A percentile compares a stretch with the other conserved stretches of the same genome.
These are phyloP conservation scores for Chaetodon trifasciatus DNA, from an alignment of 2,797 vertebrate species.

Conservation along the genomic window DNA sequence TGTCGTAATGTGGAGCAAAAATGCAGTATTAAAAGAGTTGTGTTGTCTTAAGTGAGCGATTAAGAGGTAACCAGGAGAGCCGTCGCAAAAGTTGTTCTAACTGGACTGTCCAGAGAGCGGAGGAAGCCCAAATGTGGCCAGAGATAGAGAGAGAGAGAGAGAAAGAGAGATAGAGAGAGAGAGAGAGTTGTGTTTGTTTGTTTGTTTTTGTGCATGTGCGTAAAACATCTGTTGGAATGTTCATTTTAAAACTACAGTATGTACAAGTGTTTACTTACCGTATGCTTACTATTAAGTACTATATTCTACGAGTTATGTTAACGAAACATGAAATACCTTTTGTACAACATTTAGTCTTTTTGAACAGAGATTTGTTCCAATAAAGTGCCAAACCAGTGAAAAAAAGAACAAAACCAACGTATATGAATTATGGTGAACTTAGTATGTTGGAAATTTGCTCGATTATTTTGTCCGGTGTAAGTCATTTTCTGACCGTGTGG, in stretches of 20 bases:
- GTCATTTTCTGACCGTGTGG: slow-evolving; percentile 84
- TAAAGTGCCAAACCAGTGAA: slow-evolving; percentile 98
- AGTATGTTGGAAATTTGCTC: slow-evolving; percentile 88
- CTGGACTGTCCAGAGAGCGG: slow-evolving; percentile 72
- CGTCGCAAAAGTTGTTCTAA: slow-evolving; percentile 57
- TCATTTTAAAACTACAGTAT: slow-evolving; percentile 90
- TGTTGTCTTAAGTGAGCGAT: slow-evolving; percentile 72
- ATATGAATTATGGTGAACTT: slow-evolving; percentile 85
- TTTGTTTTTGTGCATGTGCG: slow-evolving; percentile 95
- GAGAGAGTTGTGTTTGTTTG: slow-evolving; percentile 86
- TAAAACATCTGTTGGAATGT: slow-evolving; percentile 98
- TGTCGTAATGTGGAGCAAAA: slow-evolving; percentile 73
- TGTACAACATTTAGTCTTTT: slow-evolving; percentile 93
- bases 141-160: slow-evolving; percentile 37
- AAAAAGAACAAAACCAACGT: slow-evolving; percentile 80
- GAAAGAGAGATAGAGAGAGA: slow-evolving; percentile 60
- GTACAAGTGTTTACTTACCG: slow-evolving; percentile 95
- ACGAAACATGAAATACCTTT: slow-evolving; percentile 89
- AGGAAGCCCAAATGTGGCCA: slow-evolving; percentile 51
- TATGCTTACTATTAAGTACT: slow-evolving; percentile 92
- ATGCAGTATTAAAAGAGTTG: slow-evolving; percentile 74
- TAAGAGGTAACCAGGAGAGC: slow-evolving; percentile 24
- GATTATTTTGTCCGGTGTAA: slow-evolving; percentile 86
- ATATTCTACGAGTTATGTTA: slow-evolving; percentile 91
- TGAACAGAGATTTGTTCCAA: slow-evolving; percentile 94